phyloP scores from a whole-genome alignment of 2,113 vertebrate species.

The Oceanites oceanicus region DNA sequence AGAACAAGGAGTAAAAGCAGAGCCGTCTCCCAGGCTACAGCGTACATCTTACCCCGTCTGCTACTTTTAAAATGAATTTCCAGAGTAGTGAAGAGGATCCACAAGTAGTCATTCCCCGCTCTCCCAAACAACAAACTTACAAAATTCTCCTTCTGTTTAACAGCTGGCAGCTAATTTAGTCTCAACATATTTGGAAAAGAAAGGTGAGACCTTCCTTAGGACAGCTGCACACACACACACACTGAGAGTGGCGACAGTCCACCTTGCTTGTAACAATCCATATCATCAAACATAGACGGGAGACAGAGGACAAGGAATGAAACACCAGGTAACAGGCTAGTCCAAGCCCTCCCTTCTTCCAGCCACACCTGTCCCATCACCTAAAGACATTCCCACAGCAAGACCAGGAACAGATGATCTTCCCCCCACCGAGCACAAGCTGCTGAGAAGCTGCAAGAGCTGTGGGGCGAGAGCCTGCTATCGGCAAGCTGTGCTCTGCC shows the following conservation, averaged over 20 bases:
- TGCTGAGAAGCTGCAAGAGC: not conserved
- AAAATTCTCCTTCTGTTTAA: not conserved
- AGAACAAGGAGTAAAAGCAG: rapidly evolving
- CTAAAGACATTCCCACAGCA: not conserved
- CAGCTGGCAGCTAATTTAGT: not conserved
- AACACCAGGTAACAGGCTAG: not conserved
- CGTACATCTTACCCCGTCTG: rapidly evolving
- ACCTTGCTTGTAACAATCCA: not conserved
- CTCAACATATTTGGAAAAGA: not conserved
- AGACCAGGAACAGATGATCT: rapidly evolving
- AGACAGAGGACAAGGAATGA: not conserved
- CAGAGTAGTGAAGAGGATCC: not conserved
- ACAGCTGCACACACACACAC: not conserved
- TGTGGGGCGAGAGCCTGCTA: not conserved
- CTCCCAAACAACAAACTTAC: not conserved
- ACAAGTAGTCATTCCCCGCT: not conserved
- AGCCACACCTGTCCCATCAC: not conserved
- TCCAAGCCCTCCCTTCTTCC: not conserved
- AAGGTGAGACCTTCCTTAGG: not conserved
- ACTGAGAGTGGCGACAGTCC: rapidly evolving
- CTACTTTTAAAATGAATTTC: rapidly evolving
- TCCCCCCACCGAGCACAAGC: not conserved
- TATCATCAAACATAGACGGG: not conserved
- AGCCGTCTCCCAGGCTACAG: rapidly evolving
- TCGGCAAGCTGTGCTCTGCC: not conserved